Conservation (phyloP, 2,797 vertebrate genomes). For the Danio albolineatus region DNA sequence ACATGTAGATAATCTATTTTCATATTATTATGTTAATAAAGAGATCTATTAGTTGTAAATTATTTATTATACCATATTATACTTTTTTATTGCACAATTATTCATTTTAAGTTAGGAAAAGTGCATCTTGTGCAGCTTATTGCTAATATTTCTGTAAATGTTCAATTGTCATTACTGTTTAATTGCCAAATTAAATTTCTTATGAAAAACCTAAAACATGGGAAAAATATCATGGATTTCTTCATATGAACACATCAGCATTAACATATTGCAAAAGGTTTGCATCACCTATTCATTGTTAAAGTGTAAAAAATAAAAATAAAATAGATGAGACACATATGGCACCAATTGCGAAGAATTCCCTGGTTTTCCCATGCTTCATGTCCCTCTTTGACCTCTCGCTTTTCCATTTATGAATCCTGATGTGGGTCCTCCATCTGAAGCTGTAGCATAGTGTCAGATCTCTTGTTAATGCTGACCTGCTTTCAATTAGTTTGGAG, state of each 20-base stretch:
- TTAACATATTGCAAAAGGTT: not conserved
- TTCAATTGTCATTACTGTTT: not conserved
- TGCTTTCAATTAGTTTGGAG: constrained; percentile 62
- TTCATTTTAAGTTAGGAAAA: not conserved
- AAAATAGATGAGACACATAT: not conserved
- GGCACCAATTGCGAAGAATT: not conserved
- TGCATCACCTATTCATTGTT: not conserved
- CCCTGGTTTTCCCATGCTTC: constrained; percentile 21
- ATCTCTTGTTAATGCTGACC: constrained; percentile 62
- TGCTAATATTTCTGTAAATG: not conserved
- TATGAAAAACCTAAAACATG: too few species aligned
- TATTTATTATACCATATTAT: not conserved
- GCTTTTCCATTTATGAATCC: constrained; percentile 24
- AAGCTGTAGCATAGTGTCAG: constrained; percentile 48
- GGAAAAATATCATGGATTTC: not conserved
- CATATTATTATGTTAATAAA: not conserved
- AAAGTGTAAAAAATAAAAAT: constrained; percentile 5
- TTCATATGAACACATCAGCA: not conserved
- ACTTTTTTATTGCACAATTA: too few species aligned
- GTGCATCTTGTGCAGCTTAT: not conserved
- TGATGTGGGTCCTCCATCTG: constrained; percentile 1
- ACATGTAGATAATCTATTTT: too few species aligned
- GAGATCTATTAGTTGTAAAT: not conserved
- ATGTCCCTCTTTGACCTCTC: constrained; percentile 27
- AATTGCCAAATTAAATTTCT: too few species aligned